A percentile compares a stretch with the other conserved stretches of the same genome.
These are phyloP conservation scores for Sarcophaga peregrina DNA, from an alignment of 1,140 invertebrate genomes.

Conservation along the genomic window DNA sequence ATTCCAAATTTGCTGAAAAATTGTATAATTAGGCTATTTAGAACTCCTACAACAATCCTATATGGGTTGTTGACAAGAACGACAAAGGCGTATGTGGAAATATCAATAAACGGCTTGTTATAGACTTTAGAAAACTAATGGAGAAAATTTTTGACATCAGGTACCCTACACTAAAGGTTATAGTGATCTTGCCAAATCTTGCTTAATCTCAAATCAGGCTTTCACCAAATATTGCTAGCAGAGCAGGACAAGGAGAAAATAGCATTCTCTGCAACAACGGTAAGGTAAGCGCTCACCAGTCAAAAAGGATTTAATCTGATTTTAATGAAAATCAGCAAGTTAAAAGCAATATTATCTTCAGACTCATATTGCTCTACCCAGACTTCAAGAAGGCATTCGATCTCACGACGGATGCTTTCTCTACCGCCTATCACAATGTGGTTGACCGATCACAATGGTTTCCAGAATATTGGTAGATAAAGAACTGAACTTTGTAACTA, in stretches of 20 bases:
- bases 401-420: no score
- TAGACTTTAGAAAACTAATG: constrained; percentile 63
- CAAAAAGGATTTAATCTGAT: constrained; percentile 34
- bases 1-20: constrained; percentile 45
- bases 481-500: constrained; percentile 35
- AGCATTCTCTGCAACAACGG: constrained; percentile 44
- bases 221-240: constrained; percentile 28
- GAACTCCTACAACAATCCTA: constrained; percentile 45
- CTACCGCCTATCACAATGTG: constrained; percentile 32
- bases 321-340: constrained; percentile 48
- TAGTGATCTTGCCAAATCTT: constrained; percentile 47
- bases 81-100: constrained; percentile 47
- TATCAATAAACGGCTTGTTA: constrained; percentile 56
- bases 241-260: constrained; percentile 28
- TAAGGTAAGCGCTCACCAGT: constrained; percentile 8
- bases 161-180: constrained; percentile 70
- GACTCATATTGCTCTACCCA: constrained; percentile 47
- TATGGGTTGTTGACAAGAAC: constrained; percentile 38
- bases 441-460: constrained; percentile 21
- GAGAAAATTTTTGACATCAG: constrained; percentile 55
- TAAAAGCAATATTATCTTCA: constrained; percentile 64
- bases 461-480: neutral
- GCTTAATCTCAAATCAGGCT: constrained; percentile 22
- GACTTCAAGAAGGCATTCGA: constrained; percentile 31
- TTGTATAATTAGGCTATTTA: constrained; percentile 42